These are phyloP conservation scores for Alligator sinensis DNA, from an alignment of 2,113 vertebrate genomes.

Conservation along the genomic window DNA sequence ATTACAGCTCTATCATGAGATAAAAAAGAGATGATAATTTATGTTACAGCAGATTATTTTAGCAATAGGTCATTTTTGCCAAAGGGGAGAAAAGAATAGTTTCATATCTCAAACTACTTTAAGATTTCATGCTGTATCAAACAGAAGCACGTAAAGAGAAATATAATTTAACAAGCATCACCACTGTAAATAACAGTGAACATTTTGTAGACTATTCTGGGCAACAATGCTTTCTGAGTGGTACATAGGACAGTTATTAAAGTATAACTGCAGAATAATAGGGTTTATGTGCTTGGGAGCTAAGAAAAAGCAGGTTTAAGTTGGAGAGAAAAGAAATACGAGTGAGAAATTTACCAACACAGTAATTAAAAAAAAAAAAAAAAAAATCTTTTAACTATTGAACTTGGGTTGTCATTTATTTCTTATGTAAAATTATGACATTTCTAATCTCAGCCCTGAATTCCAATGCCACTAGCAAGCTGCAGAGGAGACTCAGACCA, in stretches of 20 bases:
- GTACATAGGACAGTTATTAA: background rate
- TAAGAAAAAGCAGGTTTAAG: background rate
- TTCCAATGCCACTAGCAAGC: constrained; percentile 19
- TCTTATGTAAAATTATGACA: background rate
- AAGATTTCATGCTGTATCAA: background rate
- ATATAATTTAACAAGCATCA: background rate
- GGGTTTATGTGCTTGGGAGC: background rate
- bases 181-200: background rate
- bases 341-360: background rate
- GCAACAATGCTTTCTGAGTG: background rate
- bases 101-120: background rate
- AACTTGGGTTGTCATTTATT: constrained; percentile 17
- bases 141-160: background rate
- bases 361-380: background rate
- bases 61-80: constrained; percentile 51
- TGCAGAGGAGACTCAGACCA: background rate
- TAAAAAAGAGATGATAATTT: constrained; percentile 71
- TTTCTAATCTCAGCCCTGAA: background rate
- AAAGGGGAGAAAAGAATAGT: constrained; percentile 37
- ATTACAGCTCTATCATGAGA: constrained; percentile 74
- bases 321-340: background rate
- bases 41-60: constrained; percentile 58
- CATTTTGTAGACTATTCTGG: background rate
- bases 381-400: no score
- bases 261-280: background rate